Conservation (phyloP, 1,140 invertebrate genomes). For the Holotrichia oblita region DNA sequence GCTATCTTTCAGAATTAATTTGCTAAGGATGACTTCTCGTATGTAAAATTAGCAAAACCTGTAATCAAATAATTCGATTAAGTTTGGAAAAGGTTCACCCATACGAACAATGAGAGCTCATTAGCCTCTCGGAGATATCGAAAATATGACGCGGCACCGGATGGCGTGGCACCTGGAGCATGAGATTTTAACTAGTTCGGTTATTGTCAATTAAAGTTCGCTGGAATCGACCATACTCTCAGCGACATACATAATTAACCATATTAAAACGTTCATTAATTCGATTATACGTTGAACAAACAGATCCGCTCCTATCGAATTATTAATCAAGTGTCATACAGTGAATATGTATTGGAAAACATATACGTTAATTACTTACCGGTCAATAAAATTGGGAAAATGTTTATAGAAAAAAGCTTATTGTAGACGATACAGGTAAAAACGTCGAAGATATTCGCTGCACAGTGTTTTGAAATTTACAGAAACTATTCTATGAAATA, state of each 20-base stretch:
- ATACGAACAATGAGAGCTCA: not conserved
- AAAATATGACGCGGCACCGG: not conserved
- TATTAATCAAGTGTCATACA: not conserved
- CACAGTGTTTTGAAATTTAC: too few relatives aligned
- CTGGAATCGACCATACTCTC: not conserved
- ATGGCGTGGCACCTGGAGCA: not conserved
- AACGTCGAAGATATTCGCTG: too few relatives aligned
- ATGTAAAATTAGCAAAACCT: too few relatives aligned
- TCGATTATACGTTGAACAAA: not conserved
- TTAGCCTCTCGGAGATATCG: not conserved
- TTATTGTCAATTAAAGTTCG: not conserved
- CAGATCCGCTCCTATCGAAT: not conserved
- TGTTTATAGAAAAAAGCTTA: too few relatives aligned
- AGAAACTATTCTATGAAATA: too few relatives aligned
- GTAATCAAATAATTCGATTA: too few relatives aligned
- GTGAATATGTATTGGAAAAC: too few relatives aligned
- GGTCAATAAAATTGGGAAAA: too few relatives aligned
- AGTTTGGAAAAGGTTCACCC: not conserved
- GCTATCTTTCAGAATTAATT: too few relatives aligned
- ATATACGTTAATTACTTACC: too few relatives aligned
- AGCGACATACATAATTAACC: not conserved
- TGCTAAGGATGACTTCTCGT: too few relatives aligned
- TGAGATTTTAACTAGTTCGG: not conserved
- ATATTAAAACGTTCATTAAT: not conserved
- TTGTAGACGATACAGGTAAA: too few relatives aligned